phyloP scores from a whole-genome alignment of 1,140 invertebrate species.

The Ceratitis capitata region DNA sequence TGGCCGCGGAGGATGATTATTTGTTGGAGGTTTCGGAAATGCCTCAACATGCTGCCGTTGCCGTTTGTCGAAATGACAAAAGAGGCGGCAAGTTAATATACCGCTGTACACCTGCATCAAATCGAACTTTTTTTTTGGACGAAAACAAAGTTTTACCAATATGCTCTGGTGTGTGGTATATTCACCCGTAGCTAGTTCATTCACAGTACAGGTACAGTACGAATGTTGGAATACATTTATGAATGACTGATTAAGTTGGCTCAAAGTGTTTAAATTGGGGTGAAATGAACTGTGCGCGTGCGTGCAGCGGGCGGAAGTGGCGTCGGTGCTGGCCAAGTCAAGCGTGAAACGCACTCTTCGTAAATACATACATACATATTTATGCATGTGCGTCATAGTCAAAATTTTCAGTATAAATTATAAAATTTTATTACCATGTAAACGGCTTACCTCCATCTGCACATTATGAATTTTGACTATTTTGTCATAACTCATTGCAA shows the following conservation, averaged over 20 bases:
- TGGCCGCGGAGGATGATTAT: slow-evolving; percentile 2
- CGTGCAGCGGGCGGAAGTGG: not conserved
- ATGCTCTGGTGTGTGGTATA: not conserved
- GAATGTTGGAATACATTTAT: too few relatives aligned
- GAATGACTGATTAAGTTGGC: not conserved
- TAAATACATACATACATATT: not conserved
- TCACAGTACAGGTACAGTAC: not conserved
- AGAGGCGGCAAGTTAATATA: not conserved
- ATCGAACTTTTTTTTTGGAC: not conserved
- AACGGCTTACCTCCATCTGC: not conserved
- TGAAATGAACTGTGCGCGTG: not conserved
- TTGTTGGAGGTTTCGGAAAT: slow-evolving; percentile 9
- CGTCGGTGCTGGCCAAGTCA: not conserved
- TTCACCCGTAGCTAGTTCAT: not conserved
- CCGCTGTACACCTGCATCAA: not conserved
- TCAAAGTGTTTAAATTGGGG: slow-evolving; percentile 7
- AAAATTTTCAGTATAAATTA: not conserved
- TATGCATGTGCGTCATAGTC: too few relatives aligned
- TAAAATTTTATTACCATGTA: not conserved
- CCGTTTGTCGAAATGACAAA: not conserved
- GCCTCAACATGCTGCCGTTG: too few relatives aligned
- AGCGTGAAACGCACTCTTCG: not conserved
- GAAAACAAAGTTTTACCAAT: not conserved
- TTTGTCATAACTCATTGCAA: not conserved
- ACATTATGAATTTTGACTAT: not conserved